phyloP scores from a whole-genome alignment of 2,888 invertebrate genomes.

The Drosophila mimica region DNA sequence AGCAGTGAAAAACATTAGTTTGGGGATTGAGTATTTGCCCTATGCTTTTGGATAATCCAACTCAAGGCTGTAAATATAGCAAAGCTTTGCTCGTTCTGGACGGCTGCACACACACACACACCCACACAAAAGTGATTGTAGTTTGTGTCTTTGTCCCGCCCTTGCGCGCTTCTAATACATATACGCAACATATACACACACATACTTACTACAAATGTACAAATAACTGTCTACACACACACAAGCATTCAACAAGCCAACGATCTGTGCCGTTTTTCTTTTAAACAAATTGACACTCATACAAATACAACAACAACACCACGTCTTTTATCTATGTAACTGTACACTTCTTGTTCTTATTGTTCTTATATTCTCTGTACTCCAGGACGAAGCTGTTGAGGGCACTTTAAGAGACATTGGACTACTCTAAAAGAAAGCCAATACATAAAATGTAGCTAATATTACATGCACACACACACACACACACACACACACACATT shows the following conservation, averaged over 20 bases:
- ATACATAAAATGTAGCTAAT: conserved; percentile 66
- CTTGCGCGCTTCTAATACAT: conserved; percentile 46
- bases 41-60: conserved; percentile 3
- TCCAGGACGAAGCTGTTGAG: conserved; percentile 96
- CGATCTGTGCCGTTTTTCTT: conserved; percentile 50
- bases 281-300: conserved; percentile 33
- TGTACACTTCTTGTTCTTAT: conserved; percentile 78
- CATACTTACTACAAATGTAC: conserved; percentile 14
- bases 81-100: conserved; percentile 38
- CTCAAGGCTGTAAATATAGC: conserved; percentile 57
- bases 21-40: conserved; percentile 3
- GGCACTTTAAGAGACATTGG: conserved; percentile 97
- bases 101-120: conserved; percentile 24
- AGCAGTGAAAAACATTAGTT: not conserved
- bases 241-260: conserved; percentile 23
- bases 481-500: conserved; percentile 42
- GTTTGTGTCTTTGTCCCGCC: conserved; percentile 50
- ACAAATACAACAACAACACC: conserved; percentile 15
- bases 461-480: conserved; percentile 46
- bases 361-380: conserved; percentile 79
- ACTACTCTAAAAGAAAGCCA: conserved; percentile 88
- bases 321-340: conserved; percentile 63
- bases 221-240: conserved; percentile 35
- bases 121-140: conserved; percentile 28
- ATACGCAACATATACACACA: conserved; percentile 20